These are phyloP conservation scores for Dusona sp. DNA, from an alignment of 2,888 invertebrate genomes.

Conservation along the genomic window DNA sequence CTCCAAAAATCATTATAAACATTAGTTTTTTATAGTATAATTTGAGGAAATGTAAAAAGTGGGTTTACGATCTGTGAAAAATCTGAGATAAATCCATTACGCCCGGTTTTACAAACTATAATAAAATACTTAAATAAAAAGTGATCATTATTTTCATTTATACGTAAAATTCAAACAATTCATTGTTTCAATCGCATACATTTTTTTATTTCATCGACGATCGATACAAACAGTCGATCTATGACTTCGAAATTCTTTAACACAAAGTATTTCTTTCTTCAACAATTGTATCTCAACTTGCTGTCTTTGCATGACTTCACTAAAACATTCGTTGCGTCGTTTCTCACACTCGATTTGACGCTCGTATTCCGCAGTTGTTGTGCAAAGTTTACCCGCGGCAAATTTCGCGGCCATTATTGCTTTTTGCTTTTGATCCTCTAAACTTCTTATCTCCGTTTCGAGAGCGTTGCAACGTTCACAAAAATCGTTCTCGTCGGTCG, in stretches of 20 bases:
- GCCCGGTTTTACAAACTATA: too few relatives aligned
- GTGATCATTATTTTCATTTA: not conserved
- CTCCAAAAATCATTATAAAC: too few relatives aligned
- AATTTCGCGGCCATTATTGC: conserved; percentile 74
- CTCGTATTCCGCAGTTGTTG: conserved; percentile 69
- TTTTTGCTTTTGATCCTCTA: conserved; percentile 73
- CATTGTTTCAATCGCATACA: not conserved
- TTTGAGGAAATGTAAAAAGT: too few relatives aligned
- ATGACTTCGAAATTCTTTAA: conserved; percentile 51
- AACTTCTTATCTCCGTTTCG: conserved; percentile 64
- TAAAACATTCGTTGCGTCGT: conserved; percentile 67
- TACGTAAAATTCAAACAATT: too few relatives aligned
- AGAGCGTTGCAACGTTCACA: conserved; percentile 71
- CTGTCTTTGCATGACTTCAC: conserved; percentile 64
- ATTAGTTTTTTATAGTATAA: too few relatives aligned
- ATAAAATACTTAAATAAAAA: not conserved
- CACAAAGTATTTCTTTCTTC: conserved; percentile 69
- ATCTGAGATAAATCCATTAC: too few relatives aligned
- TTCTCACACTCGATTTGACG: conserved; percentile 67
- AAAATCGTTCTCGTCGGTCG: conserved; percentile 63
- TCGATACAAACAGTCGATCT: conserved; percentile 45
- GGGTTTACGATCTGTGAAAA: too few relatives aligned
- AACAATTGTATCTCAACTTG: conserved; percentile 73
- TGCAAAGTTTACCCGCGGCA: conserved; percentile 73
- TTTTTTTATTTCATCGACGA: conserved; percentile 38